Conservation (phyloP, 2,113 vertebrate genomes). For the Isichthys henryi region DNA sequence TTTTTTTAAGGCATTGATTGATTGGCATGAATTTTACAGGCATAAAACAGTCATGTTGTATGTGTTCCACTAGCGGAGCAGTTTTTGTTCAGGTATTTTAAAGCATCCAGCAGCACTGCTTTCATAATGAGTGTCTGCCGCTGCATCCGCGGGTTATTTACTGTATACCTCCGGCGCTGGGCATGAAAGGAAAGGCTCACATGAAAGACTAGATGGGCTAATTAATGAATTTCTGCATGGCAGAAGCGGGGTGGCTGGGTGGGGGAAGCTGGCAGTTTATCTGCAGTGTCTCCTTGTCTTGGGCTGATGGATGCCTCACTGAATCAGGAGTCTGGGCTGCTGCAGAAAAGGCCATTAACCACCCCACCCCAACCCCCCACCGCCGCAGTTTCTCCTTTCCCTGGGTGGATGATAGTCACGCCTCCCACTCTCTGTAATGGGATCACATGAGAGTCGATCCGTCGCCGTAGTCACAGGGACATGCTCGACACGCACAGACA, state of each 20-base stretch:
- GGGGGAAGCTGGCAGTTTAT: background rate
- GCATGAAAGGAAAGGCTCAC: background rate
- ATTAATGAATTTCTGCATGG: constrained; percentile 19
- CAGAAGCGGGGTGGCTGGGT: background rate
- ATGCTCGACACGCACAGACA: background rate
- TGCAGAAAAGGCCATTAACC: constrained; percentile 13
- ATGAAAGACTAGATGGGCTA: constrained; percentile 1
- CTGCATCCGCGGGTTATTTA: background rate
- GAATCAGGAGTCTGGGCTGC: background rate
- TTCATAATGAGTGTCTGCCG: background rate
- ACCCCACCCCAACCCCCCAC: background rate
- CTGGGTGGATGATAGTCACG: background rate
- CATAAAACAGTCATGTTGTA: background rate
- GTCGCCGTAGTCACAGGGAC: no score
- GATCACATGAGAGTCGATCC: background rate
- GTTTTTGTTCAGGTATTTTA: background rate
- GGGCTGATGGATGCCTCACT: background rate
- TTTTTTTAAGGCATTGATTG: background rate
- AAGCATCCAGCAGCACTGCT: background rate
- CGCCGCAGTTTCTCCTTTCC: background rate
- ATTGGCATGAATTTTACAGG: background rate
- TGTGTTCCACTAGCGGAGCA: background rate
- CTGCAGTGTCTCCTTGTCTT: constrained; percentile 5
- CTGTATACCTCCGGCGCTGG: background rate
- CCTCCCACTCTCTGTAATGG: background rate